Base-by-base conservation (phyloP, 1,140 invertebrate genomes). In the Leptinotarsa texana region DNA sequence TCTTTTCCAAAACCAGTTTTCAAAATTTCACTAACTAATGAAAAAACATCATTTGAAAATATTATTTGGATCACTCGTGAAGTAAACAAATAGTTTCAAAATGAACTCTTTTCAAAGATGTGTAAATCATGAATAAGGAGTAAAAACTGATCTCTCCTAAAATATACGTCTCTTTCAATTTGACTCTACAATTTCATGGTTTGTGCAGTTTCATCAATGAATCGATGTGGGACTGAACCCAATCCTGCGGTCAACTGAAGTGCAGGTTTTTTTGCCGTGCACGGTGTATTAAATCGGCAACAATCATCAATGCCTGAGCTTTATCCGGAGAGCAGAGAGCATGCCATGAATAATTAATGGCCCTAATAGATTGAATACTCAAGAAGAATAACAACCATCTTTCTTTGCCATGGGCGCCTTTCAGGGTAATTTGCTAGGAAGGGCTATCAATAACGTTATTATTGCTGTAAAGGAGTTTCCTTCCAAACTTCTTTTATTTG, bases 331-430 rank as follows among this genome's bases (percentile, higher is more conserved):
- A 67, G 42, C 65, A 67, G 15, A 57, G 4, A 18, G 15, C 51
- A 18, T 18, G 65, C 65, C 65, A 67, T 67, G 65, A 67, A 67
- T 67, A 67, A 67, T 67, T 67, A 67, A 67, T 67, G 65, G 65
- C 18, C 65, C 24, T 67, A 67, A 67, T 67, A 67, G 65, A 67
- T 67, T 67, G 65, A 67, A 67, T 67, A 67, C 65, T 67, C 65
- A 67, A 67, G 65, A 42, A 67, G 65, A 67, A 67, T 67, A 67
- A 67, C 65, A 67, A 67, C 65, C 65, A 67, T 27, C 17, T 67
- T 67, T 67, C 65, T 24, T 11, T 67, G 65, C 65, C 65, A 67
- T 17, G 65, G 65, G 65, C 65, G 65, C 22, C 65, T 67, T 67
- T 33, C 51, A 18, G n/a, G 51, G 51, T 17, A 17, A 57, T 57